Conservation (phyloP, 1,140 invertebrate genomes). For the Drosophila tropicalis region DNA sequence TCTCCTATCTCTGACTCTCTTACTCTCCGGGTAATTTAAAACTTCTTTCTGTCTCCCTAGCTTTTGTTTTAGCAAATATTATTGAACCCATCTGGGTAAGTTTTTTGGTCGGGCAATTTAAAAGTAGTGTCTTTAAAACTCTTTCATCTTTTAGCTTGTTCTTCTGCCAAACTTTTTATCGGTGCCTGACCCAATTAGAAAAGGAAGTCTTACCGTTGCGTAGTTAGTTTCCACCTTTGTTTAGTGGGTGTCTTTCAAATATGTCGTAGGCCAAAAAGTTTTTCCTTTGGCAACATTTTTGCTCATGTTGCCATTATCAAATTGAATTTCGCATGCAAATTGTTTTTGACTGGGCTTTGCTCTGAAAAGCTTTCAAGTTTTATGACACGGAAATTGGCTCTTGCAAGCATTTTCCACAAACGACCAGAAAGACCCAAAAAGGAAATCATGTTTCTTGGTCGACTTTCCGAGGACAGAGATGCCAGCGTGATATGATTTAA, state of each 20-base stretch:
- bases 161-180: not conserved
- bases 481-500: not conserved
- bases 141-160: conserved; percentile 9
- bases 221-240: conserved; percentile 37
- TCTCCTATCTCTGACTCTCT: not conserved
- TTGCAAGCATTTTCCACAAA: conserved; percentile 27
- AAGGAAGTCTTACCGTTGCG: conserved; percentile 2
- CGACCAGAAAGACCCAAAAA: conserved; percentile 3
- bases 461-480: not conserved
- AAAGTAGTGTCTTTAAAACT: conserved; percentile 41
- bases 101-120: conserved; percentile 12
- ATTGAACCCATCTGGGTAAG: conserved; percentile 52
- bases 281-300: conserved; percentile 28
- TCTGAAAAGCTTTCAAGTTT: conserved; percentile 78
- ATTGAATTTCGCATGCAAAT: conserved; percentile 79
- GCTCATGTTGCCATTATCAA: conserved; percentile 69
- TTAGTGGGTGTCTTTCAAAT: conserved; percentile 32
- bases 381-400: conserved; percentile 81
- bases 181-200: conserved; percentile 67
- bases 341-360: conserved; percentile 57
- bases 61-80: conserved; percentile 72
- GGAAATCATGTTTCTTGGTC: conserved; percentile 9
- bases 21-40: conserved; percentile 65
- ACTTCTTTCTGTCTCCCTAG: conserved; percentile 44
- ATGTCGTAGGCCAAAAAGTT: conserved; percentile 39